Conservation (phyloP, 2,797 vertebrate species). For the Toxotes lorentzi region DNA sequence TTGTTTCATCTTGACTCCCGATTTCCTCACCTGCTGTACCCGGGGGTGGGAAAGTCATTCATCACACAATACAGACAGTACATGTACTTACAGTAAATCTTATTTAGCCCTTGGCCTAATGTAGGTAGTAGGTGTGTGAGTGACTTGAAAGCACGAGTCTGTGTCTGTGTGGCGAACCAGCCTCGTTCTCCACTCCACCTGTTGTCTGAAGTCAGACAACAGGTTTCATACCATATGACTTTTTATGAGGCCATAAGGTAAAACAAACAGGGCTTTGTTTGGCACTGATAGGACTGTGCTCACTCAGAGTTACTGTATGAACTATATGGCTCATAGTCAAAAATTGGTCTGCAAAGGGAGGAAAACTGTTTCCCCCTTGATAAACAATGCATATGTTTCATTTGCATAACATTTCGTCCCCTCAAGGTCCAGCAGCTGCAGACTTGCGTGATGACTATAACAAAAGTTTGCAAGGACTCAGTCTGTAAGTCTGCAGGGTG, state of each 20-base stretch:
- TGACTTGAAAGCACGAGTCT: background rate
- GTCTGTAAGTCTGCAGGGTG: too few relatives aligned
- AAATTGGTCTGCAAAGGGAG: background rate
- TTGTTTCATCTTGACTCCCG: background rate
- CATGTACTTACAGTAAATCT: conserved; percentile 20
- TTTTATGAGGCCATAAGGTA: conserved; percentile 48
- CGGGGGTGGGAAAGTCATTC: conserved; percentile 1
- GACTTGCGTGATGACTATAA: background rate
- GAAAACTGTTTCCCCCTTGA: background rate
- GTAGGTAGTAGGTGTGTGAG: background rate
- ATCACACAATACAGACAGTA: conserved; percentile 1
- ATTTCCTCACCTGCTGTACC: conserved; percentile 10
- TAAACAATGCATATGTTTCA: background rate
- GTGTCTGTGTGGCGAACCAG: background rate
- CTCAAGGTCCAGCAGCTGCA: background rate
- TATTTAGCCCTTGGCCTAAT: background rate
- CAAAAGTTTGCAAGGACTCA: too few relatives aligned
- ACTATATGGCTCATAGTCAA: background rate
- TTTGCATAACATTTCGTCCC: background rate
- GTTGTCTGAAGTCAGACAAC: conserved; percentile 16
- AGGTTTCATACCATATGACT: conserved; percentile 19
- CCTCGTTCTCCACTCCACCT: background rate
- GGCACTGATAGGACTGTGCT: conserved; percentile 18
- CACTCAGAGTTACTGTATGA: conserved; percentile 12
- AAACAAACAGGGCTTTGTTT: conserved; percentile 45